Base-by-base conservation (phyloP, 2,888 invertebrate species). In the Drosophila algonquin region DNA sequence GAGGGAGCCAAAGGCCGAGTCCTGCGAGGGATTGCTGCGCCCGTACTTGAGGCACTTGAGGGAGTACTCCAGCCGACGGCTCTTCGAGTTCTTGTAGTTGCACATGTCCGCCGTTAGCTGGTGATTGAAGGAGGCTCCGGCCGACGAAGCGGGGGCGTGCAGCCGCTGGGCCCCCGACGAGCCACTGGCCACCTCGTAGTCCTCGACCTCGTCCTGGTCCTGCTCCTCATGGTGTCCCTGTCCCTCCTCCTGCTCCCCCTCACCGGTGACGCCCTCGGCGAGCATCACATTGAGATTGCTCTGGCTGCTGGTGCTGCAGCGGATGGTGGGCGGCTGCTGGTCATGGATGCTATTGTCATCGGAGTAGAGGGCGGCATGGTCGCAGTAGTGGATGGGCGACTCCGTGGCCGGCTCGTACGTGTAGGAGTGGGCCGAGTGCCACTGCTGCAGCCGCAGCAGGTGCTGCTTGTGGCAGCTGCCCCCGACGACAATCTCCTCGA, bases 11-110 rank as follows among this genome's bases (percentile, higher is more conserved):
- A 92, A 92, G 9, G 92, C 92, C 9, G 92, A 92, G 64, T 92
- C 92, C 81, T 92, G 92, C 30, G 92, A 92, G 14, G 92, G 92
- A 89, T 92, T 92, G 60, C 92, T 92, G 60, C 92, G 91, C 3
- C 92, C 92, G 75, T 92, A 92, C 75, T 92, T 92, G 65, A 92
- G 84, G 51, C 92, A 92, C 74, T 92, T 90, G 57, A 92, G 88
- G 45, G 92, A 92, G 77, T 92, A 92, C 75, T 92, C 92, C 57
- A 92, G 81, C n/a, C 92, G 90, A 3, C 92, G 90, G 67, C 91
- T 92, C 79, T 92, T 92, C 7, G 92, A 92, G 76, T 92, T 92
- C 79, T 92, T 92, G 63, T 90, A 91, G 76, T 89, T 92, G 79
- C 92, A 92, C 81, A 91, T 91, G 76, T 92, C 92, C 10, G 92